Base-by-base conservation (phyloP, 37 sponge, comb jelly and placozoan species). In the Tethya wilhelma region DNA sequence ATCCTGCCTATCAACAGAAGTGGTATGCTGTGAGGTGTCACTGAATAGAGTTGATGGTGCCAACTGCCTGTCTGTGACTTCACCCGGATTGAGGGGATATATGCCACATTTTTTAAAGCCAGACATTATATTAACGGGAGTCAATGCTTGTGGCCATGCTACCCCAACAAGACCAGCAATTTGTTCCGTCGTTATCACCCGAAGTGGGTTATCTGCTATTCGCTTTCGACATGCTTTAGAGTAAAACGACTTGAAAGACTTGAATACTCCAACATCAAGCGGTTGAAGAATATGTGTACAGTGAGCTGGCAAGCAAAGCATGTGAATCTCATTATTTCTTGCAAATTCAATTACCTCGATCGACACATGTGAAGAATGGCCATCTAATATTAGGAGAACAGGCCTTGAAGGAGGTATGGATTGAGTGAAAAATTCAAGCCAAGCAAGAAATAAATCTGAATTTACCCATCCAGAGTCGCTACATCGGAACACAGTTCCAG, bases 221-320 rank as follows among this genome's bases (percentile, higher is more conserved):
- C n/a, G n/a, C n/a, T n/a, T n/a, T n/a, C n/a, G n/a, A 74, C 84
- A 89, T 1, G 73, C 84, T 39, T 73, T 87, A 30, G 65, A 79
- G 37, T 74, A 87, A 40, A 25, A n/a, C 2, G 68, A 25, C 46
- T 72, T 72, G 34, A 72, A 46, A 6, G 79, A 69, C 42, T 81
- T 80, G 69, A 81, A 87, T 1, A 87, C 76, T 9, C 82, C 71
- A 4, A 88, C 64, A 41, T 88, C 82, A 29, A 87, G 60, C 3
- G 78, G 89, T 31, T 88, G 89, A 2, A 88, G 78, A 39, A 88
- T 75, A 32, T 88, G 89, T 0, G 72, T 88, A 2, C 73, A 77
- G 46, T 88, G 89, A 0, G 83, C 42, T n/a, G 89, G 89, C 0
- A 81, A 41, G 32, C 78, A 88, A 28, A 88, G 65, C 9, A 88